A percentile compares a stretch with the other conserved stretches of the same genome.
Conservation (phyloP, 2,113 vertebrate species). For the Physeter macrocephalus region DNA sequence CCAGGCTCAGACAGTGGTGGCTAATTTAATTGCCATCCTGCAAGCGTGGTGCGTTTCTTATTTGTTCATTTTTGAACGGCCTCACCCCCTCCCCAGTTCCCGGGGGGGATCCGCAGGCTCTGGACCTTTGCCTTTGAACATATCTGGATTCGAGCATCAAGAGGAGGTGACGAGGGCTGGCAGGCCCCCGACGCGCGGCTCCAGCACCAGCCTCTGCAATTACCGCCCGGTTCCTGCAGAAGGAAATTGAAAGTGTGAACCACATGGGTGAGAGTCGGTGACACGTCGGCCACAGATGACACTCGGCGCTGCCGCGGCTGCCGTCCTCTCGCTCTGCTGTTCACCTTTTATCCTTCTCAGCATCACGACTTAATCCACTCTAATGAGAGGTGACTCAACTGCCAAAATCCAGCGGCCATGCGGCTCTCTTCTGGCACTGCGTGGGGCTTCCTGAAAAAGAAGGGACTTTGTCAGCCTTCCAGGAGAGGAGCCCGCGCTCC, state of each 20-base stretch:
- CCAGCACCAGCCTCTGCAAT: constrained; percentile 86
- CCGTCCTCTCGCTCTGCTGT: constrained; percentile 74
- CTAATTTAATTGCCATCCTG: constrained; percentile 55
- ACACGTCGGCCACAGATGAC: constrained; percentile 81
- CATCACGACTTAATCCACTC: constrained; percentile 87
- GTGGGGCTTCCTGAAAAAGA: constrained; percentile 66
- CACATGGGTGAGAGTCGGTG: constrained; percentile 87
- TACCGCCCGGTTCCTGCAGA: constrained; percentile 85
- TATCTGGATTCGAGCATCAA: constrained; percentile 83
- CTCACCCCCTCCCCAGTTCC: constrained; percentile 54
- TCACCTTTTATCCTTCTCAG: constrained; percentile 88
- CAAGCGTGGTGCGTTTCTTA: constrained; percentile 17
- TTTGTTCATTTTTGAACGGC: constrained; percentile 58
- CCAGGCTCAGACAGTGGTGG: background rate
- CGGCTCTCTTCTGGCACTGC: constrained; percentile 70
- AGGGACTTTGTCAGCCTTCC: constrained; percentile 80
- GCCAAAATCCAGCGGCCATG: constrained; percentile 77
- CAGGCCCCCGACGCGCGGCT: constrained; percentile 85
- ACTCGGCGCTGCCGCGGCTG: constrained; percentile 47
- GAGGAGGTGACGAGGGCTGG: constrained; percentile 80
- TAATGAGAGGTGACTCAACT: constrained; percentile 86
- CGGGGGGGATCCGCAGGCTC: constrained; percentile 73
- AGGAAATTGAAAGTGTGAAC: constrained; percentile 88
- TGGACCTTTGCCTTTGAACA: constrained; percentile 89
- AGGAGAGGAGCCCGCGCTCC: constrained; percentile 53